A percentile compares a stretch with the other conserved stretches of the same genome.
phyloP scores from a whole-genome alignment of 2,113 vertebrate genomes.

The Neomonachus schauinslandi region DNA sequence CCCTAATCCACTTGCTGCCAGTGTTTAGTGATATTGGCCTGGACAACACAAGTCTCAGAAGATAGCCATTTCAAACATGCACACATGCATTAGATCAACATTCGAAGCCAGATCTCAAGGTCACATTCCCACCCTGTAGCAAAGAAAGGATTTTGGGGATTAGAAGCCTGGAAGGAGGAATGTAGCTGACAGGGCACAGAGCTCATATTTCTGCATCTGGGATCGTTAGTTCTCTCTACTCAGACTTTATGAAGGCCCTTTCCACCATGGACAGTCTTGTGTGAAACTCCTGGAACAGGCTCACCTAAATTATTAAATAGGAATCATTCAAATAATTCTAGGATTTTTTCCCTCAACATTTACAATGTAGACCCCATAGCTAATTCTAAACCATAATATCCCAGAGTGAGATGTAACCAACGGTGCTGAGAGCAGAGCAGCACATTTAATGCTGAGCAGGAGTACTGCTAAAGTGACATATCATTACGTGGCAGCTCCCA shows the following conservation, averaged over 20 bases:
- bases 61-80: slow-evolving; percentile 9
- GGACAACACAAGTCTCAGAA: not conserved
- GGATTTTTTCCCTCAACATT: not conserved
- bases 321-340: not conserved
- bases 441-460: not conserved
- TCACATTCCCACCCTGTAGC: not conserved
- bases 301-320: not conserved
- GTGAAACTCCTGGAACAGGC: not conserved
- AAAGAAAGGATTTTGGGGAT: not conserved
- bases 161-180: not conserved
- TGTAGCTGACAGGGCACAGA: not conserved
- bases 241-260: not conserved
- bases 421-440: not conserved
- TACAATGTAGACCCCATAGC: not conserved
- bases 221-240: not conserved
- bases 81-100: not conserved
- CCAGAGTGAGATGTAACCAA: too few relatives aligned
- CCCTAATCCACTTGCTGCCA: not conserved
- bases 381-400: not conserved
- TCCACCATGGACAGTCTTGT: not conserved
- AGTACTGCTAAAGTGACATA: not conserved
- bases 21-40: not conserved
- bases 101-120: not conserved
- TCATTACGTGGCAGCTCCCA: too few relatives aligned
- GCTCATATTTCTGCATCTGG: not conserved